These are phyloP conservation scores for Trichopria drosophilae DNA, from an alignment of 2,888 invertebrate species.

Conservation along the genomic window DNA sequence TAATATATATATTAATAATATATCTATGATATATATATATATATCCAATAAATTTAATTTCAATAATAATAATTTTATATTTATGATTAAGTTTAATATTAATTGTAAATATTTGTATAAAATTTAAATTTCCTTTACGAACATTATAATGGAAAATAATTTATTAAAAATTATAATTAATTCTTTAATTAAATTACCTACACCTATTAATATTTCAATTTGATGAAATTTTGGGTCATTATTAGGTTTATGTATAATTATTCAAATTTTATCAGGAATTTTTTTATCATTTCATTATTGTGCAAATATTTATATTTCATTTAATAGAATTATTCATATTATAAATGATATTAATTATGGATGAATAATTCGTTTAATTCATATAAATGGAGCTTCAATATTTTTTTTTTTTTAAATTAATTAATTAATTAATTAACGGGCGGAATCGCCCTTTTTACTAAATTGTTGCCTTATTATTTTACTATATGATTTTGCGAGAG, in stretches of 20 bases:
- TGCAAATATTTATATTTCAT: slow-evolving; percentile 66
- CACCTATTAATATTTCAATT: slow-evolving; percentile 65
- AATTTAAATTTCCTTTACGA: slow-evolving; percentile 63
- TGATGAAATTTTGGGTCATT: slow-evolving; percentile 74
- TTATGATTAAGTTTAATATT: slow-evolving; percentile 65
- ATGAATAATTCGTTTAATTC: slow-evolving; percentile 68
- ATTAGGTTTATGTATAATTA: slow-evolving; percentile 65
- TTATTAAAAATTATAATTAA: slow-evolving; percentile 64
- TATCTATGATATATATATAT: slow-evolving; percentile 12
- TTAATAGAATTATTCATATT: slow-evolving; percentile 70
- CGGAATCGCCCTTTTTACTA: too few relatives aligned
- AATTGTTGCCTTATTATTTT: too few relatives aligned
- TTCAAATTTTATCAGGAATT: slow-evolving; percentile 70
- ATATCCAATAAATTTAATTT: slow-evolving; percentile 23
- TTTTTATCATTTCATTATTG: slow-evolving; percentile 73
- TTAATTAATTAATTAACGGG: too few relatives aligned
- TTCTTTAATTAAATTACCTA: slow-evolving; percentile 65
- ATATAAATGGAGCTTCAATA: slow-evolving; percentile 73
- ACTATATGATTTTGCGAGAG: too few relatives aligned
- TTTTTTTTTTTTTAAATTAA: slow-evolving; percentile 77
- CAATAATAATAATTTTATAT: slow-evolving; percentile 59
- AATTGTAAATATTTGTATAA: slow-evolving; percentile 65
- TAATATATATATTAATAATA: slow-evolving; percentile 27
- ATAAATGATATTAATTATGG: slow-evolving; percentile 72
- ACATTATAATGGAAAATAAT: too few relatives aligned